Evolutionary conservation across 1,140 invertebrate species (phyloP).

Genomic region (Stenopsyche tienmushanensis): DNA sequence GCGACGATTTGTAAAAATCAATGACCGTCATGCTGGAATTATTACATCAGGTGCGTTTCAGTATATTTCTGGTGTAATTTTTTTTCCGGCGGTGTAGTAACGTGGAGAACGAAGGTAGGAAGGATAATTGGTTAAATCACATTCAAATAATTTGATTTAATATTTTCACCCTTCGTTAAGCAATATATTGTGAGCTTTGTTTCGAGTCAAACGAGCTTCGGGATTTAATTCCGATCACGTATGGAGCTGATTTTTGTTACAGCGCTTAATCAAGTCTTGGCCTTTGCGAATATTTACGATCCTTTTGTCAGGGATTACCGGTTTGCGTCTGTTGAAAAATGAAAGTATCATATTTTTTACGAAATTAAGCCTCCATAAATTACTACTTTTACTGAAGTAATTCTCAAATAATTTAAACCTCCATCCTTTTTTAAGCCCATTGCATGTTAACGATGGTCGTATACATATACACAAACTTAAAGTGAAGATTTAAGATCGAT

Average conservation of each 20-base stretch:
- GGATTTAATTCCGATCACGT: constrained; percentile 23
- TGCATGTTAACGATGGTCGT: too few species aligned
- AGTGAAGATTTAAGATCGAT: too few species aligned
- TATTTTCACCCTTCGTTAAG: constrained; percentile 27
- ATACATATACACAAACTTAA: too few species aligned
- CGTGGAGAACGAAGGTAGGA: neutral
- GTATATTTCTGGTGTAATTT: neutral
- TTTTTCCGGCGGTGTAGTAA: neutral
- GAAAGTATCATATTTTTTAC: too few species aligned
- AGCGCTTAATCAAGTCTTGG: constrained; percentile 17
- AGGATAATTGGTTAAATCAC: constrained; percentile 1
- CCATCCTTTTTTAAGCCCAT: neutral
- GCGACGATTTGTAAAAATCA: neutral
- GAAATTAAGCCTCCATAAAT: neutral
- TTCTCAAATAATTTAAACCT: neutral
- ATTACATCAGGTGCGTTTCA: neutral
- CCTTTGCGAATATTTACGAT: constrained; percentile 10
- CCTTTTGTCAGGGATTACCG: neutral
- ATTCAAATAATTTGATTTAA: constrained; percentile 24
- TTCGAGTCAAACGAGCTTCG: constrained; percentile 25
- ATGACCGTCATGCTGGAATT: neutral
- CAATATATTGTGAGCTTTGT: constrained; percentile 6
- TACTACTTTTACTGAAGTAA: neutral
- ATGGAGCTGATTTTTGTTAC: constrained; percentile 19
- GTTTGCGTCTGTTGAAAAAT: neutral